Percentiles rank a stretch among this genome's conserved stretches.
Conservation (phyloP, 2,888 invertebrate species). For the Cryptocheilus praepositus region DNA sequence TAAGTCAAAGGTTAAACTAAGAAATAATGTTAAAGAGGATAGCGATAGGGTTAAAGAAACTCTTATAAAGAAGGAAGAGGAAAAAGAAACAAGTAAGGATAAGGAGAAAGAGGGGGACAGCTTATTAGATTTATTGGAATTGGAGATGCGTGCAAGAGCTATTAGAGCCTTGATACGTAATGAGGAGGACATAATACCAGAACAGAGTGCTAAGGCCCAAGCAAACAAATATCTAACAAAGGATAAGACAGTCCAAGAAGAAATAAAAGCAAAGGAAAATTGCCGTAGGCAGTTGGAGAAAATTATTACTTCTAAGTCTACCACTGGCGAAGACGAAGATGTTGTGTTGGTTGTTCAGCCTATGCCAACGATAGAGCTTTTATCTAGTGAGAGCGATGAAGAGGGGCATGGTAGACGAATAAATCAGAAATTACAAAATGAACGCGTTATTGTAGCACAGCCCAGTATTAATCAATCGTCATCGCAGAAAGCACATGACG, state of each 20-base stretch:
- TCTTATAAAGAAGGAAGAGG: conserved; percentile 61
- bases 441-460: conserved; percentile 39
- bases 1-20: conserved; percentile 49
- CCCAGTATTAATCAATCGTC: neutral
- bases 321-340: conserved; percentile 67
- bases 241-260: conserved; percentile 43
- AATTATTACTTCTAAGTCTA: conserved; percentile 55
- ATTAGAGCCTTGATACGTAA: conserved; percentile 77
- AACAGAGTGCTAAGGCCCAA: conserved; percentile 26
- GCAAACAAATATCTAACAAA: conserved; percentile 24
- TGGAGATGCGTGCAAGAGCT: conserved; percentile 79
- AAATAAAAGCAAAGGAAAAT: conserved; percentile 49
- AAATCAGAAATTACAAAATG: conserved; percentile 49
- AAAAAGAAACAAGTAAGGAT: conserved; percentile 37
- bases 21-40: conserved; percentile 35
- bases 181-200: conserved; percentile 68
- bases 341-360: conserved; percentile 71
- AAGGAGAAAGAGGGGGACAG: conserved; percentile 73
- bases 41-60: conserved; percentile 34
- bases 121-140: conserved; percentile 77
- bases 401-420: conserved; percentile 41
- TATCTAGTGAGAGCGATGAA: conserved; percentile 68
- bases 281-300: conserved; percentile 58
- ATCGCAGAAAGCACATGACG: neutral
- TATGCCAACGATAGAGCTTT: conserved; percentile 69